Evolutionary conservation across 2,888 invertebrate genomes (phyloP), one percentile per base, ranked within the genome.

Genomic region (Philaethria dido): DNA sequence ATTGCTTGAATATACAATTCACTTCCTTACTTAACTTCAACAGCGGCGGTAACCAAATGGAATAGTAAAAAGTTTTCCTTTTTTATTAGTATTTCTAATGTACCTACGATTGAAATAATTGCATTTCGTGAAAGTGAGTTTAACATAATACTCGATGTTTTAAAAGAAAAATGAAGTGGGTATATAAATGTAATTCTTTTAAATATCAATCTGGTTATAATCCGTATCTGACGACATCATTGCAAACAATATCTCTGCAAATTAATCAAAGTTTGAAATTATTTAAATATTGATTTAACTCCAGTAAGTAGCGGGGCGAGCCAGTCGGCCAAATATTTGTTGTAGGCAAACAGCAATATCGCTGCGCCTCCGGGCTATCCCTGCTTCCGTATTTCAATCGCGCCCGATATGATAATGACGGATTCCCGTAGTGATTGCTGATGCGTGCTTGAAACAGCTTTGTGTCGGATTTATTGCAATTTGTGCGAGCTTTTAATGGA

Each of bases 221-320:
- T 74, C 74, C 69, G 69, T 69, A 84, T 81, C 75, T 65, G 72
- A 71, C 72, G 84, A 90, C 87, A 90, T 90, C 91, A 89, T 71
- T 81, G 87, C 76, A 90, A 92, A 92, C 89, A 92, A 83, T 87
- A 85, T 85, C 78, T 87, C 85, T 85, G 85, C 84, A 82, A 92
- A 92, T 92, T 92, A 92, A 92, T 92, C 89, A 92, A 92, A 92
- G 87, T 92, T 92, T 89, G 81, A 88, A 89, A 89, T 89, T 80
- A 90, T 91, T 92, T 88, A 84, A 92, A 92, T 92, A 92, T 92
- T 92, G 88, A 87, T 89, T 81, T 91, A 92, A 91, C 90, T 90
- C 86, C 87, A 83, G 88, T 89, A 89, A 89, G 90, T 88, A 89
- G 85, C 84, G 85, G 84, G 83, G 80, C 77, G 83, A 77, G 80